Conservation (phyloP, 2,888 invertebrate species). For the Spicauda simplicius region DNA sequence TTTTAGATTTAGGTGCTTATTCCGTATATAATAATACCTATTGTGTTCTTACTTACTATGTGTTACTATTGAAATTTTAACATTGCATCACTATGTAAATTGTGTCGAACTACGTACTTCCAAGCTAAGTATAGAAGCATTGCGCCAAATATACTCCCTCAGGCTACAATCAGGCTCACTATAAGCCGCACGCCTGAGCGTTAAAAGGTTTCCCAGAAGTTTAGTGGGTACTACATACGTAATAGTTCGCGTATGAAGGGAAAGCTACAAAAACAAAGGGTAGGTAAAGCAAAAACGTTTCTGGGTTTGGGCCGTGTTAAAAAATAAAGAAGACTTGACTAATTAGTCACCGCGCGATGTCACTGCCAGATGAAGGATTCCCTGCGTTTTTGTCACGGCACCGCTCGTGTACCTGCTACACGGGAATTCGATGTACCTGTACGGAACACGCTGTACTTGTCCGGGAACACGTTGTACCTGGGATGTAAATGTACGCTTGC, state of each 20-base stretch:
- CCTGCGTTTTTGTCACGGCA: constrained; percentile 11
- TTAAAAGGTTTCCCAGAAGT: constrained; percentile 11
- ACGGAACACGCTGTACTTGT: constrained; percentile 9
- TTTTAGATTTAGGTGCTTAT: background rate
- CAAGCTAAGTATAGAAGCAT: background rate
- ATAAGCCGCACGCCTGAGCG: background rate
- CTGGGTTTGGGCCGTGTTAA: constrained; percentile 22
- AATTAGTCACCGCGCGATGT: constrained; percentile 30
- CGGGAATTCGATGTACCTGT: constrained; percentile 4
- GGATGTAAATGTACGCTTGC: background rate
- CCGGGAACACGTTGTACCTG: constrained; percentile 9
- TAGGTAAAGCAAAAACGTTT: constrained; percentile 23
- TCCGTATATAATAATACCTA: background rate
- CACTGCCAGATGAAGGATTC: constrained; percentile 31
- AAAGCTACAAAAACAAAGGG: constrained; percentile 15
- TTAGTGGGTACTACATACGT: constrained; percentile 1
- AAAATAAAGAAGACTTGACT: constrained; percentile 33
- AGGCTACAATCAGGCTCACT: background rate
- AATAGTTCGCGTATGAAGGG: background rate
- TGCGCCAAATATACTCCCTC: background rate
- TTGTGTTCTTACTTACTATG: background rate
- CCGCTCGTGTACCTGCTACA: constrained; percentile 9
- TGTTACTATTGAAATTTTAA: background rate
- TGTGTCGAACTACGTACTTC: background rate
- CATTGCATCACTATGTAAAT: no score